These are phyloP conservation scores for Dicyrtoma fusca DNA, from an alignment of 2,888 invertebrate genomes.

Conservation along the genomic window DNA sequence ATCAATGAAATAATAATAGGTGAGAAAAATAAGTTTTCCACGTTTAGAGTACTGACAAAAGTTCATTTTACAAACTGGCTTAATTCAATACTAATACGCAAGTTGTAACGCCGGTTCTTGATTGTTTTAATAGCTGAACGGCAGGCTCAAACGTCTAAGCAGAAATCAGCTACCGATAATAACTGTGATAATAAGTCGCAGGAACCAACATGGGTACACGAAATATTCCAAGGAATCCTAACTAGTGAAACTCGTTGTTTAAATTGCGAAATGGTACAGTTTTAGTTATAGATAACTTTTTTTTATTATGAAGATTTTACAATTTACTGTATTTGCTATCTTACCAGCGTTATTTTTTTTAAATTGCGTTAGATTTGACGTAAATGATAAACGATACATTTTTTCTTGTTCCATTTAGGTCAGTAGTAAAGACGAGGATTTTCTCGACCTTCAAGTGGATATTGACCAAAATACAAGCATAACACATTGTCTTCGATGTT, in stretches of 20 bases:
- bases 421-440: conserved; percentile 99
- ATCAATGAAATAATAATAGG: conserved; percentile 97
- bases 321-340: too few relatives aligned
- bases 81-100: not conserved
- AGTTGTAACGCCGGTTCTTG: too few relatives aligned
- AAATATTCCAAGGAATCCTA: conserved; percentile 98
- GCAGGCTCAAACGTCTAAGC: conserved; percentile 60
- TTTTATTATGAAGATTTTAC: too few relatives aligned
- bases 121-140: conserved; percentile 68
- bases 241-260: conserved; percentile 99
- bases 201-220: conserved; percentile 98
- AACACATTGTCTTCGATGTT: conserved; percentile 95
- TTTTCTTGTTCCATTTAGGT: conserved; percentile 61
- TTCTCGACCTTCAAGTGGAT: conserved; percentile 98
- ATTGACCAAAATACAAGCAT: conserved; percentile 99
- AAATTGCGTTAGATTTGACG: too few relatives aligned
- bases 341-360: too few relatives aligned
- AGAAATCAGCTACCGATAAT: conserved; percentile 36
- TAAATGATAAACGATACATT: too few relatives aligned
- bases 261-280: conserved; percentile 92
- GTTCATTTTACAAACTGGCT: not conserved
- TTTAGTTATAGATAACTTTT: too few relatives aligned
- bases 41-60: not conserved
- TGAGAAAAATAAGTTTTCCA: conserved; percentile 61
- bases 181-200: conserved; percentile 60